These are phyloP conservation scores for Tribolium madens DNA, from an alignment of 1,140 invertebrate genomes.

Conservation along the genomic window DNA sequence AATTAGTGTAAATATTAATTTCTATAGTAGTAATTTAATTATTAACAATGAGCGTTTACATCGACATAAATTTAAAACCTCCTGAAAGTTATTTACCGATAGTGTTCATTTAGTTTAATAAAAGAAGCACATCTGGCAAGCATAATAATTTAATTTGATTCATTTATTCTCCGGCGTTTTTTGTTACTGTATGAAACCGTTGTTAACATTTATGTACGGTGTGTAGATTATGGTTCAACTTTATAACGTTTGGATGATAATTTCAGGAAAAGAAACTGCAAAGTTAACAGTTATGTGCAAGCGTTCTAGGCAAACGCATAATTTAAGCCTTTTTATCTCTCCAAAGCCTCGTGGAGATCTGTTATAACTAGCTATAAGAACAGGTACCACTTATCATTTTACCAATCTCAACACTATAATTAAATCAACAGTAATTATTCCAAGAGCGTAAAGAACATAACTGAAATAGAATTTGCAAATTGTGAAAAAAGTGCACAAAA, in stretches of 20 bases:
- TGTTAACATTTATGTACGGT: background rate
- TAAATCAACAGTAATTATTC: constrained; percentile 2
- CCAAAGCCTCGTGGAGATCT: background rate
- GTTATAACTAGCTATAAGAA: background rate
- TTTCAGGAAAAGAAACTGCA: constrained; percentile 25
- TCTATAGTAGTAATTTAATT: too few relatives aligned
- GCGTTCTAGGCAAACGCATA: constrained; percentile 20
- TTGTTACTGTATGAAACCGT: background rate
- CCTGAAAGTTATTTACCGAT: background rate
- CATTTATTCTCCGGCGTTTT: background rate
- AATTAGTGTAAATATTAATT: too few relatives aligned
- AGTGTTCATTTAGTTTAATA: background rate
- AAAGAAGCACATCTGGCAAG: background rate
- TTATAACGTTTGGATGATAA: constrained; percentile 13
- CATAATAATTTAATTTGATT: background rate
- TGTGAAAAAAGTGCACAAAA: background rate
- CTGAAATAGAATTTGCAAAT: background rate
- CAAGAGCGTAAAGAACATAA: background rate
- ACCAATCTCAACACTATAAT: constrained; percentile 24
- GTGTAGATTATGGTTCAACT: background rate
- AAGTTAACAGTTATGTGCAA: constrained; percentile 31
- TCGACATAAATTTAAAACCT: background rate
- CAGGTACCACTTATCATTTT: constrained; percentile 11
- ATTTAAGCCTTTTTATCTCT: constrained; percentile 17
- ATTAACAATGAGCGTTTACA: too few relatives aligned